phyloP scores from a whole-genome alignment of 1,140 invertebrate species.

The Maniola jurtina region DNA sequence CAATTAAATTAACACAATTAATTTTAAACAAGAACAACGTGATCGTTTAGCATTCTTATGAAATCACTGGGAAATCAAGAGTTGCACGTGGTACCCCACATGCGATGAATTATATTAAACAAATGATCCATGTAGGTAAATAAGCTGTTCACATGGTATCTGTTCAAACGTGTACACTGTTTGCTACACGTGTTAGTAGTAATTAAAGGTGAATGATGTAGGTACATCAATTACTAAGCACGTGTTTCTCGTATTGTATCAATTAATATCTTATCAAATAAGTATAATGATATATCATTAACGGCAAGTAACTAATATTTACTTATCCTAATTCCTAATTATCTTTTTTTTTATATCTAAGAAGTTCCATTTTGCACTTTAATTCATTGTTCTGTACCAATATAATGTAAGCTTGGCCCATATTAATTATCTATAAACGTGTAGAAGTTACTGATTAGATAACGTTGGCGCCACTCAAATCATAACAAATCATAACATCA shows the following conservation, averaged over 20 bases:
- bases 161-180: conserved; percentile 38
- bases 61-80: conserved; percentile 10
- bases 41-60: conserved; percentile 6
- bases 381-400: too few relatives aligned
- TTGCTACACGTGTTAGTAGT: conserved; percentile 46
- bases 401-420: too few relatives aligned
- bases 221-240: conserved; percentile 47
- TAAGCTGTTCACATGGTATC: conserved; percentile 18
- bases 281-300: conserved; percentile 3
- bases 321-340: too few relatives aligned
- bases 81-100: conserved; percentile 33
- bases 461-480: too few relatives aligned
- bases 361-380: too few relatives aligned
- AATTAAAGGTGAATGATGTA: conserved; percentile 55
- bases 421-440: too few relatives aligned
- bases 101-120: conserved; percentile 15
- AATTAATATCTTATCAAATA: conserved; percentile 6
- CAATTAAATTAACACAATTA: background rate
- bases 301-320: too few relatives aligned
- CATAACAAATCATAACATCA: too few relatives aligned
- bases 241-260: conserved; percentile 34
- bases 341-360: too few relatives aligned
- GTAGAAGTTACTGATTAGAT: too few relatives aligned
- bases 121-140: conserved; percentile 13
- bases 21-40: background rate